Evolutionary conservation across 2,113 vertebrate genomes (phyloP), one percentile per base, ranked within the genome.

Genomic region (Nyctereutes procyonoides): DNA sequence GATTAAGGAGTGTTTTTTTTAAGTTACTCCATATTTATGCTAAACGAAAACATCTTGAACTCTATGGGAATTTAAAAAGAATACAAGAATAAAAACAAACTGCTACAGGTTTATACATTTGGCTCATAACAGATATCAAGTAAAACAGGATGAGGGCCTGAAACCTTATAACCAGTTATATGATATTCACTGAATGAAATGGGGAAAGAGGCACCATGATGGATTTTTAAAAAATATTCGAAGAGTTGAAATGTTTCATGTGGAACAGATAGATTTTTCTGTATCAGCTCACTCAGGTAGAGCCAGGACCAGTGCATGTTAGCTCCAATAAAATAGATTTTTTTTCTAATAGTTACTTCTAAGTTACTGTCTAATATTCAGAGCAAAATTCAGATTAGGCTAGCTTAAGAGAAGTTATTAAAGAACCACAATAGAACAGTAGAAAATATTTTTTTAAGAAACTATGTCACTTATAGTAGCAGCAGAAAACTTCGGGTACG

Each of bases 1-100:
- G 67, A 65, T 92, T 38, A 92, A 88, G n/a, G 56, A 56, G 55
- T 93, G 65, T 69, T 93, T 69, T 69, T 93, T 92, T 92, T 71
- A 96, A 88, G 11, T 74, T 63, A 69, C 0, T 32, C 10, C 14
- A n/a, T 62, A 20, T 93, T 87, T 79, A 38, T 73, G 65, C 5
- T 43, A 38, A 81, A 65, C n/a, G 92, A 77, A 82, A 88, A 19
- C 28, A 48, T 83, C 43, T 95, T 53, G 7, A 94, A 79, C 69
- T 94, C 73, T 77, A 30, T 67, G 51, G 17, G 13, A n/a, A 19
- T 80, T 93, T 89, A 26, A 81, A 90, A 92, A 93, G 19, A 94
- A 89, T 69, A 69, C n/a, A 69, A 69, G 32, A 35, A 35, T 80
- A 48, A 60, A 91, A 82, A 20, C 53, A 73, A 60, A 79, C 35